Conservation (phyloP, 2,113 vertebrate species). For the Neodon shergylaensis region DNA sequence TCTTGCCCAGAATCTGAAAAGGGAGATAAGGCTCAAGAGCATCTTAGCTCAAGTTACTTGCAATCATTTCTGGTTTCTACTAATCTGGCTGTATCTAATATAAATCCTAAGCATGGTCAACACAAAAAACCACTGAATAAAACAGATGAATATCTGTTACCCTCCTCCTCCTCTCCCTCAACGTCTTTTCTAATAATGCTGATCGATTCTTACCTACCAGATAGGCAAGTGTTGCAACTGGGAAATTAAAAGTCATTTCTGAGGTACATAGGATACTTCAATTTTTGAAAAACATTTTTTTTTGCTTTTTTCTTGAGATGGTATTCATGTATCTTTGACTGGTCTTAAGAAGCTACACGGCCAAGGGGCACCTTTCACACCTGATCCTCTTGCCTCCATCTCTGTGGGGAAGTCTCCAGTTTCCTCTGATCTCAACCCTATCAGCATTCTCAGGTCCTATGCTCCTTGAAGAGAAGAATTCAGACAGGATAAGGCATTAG, state of each 20-base stretch:
- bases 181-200: background rate
- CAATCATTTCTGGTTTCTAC: background rate
- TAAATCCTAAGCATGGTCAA: background rate
- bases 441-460: background rate
- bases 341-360: background rate
- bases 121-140: background rate
- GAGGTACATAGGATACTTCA: background rate
- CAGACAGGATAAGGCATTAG: background rate
- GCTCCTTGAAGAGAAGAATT: background rate
- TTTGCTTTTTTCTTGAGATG: background rate
- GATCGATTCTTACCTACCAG: constrained; percentile 1
- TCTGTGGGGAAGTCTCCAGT: background rate
- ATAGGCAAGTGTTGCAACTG: background rate
- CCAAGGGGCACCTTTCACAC: background rate
- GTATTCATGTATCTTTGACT: no score
- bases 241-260: background rate
- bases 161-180: background rate
- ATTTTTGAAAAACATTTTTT: background rate
- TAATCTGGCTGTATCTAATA: constrained; percentile 22
- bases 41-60: background rate
- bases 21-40: background rate
- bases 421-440: background rate
- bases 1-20: constrained; percentile 32
- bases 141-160: background rate
- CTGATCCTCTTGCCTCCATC: background rate